A percentile compares a stretch with the other conserved stretches of the same genome.
Evolutionary conservation across 1,140 invertebrate species (phyloP).

Genomic region (Zaprionus ornatus): DNA sequence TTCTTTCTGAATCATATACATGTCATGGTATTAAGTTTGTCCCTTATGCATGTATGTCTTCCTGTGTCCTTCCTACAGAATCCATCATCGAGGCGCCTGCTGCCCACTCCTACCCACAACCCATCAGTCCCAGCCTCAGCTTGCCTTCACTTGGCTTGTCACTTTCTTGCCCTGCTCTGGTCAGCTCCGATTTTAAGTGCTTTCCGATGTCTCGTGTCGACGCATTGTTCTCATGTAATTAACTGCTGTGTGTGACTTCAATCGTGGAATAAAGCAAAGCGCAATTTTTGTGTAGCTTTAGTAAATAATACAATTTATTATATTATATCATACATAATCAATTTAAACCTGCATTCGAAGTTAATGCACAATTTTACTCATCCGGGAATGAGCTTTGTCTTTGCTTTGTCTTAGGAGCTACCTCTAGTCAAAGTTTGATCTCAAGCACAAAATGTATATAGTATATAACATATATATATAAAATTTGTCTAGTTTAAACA

Average conservation of each 20-base stretch:
- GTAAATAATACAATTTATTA: conserved; percentile 71
- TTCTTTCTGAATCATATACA: background rate
- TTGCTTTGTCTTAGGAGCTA: conserved; percentile 49
- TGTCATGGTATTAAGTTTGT: no score
- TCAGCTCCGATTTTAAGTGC: conserved; percentile 35
- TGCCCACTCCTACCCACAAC: background rate
- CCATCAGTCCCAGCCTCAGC: background rate
- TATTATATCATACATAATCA: conserved; percentile 45
- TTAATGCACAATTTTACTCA: conserved; percentile 16
- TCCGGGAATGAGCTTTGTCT: conserved; percentile 18
- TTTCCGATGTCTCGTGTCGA: conserved; percentile 43
- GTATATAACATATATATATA: conserved; percentile 16
- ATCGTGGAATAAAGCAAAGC: conserved; percentile 12
- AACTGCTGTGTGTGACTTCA: conserved; percentile 5
- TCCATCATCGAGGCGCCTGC: background rate
- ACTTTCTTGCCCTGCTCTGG: background rate
- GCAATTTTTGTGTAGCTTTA: conserved; percentile 47
- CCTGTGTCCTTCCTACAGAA: background rate
- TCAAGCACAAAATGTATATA: conserved; percentile 39
- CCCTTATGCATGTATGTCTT: background rate
- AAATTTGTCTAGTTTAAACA: conserved; percentile 64
- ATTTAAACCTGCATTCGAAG: conserved; percentile 34
- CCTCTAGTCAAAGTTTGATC: conserved; percentile 52
- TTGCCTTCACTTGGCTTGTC: background rate
- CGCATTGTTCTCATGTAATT: conserved; percentile 9